Evolutionary conservation across 2,888 invertebrate genomes (phyloP).

Genomic region (Platycheirus rosarum): DNA sequence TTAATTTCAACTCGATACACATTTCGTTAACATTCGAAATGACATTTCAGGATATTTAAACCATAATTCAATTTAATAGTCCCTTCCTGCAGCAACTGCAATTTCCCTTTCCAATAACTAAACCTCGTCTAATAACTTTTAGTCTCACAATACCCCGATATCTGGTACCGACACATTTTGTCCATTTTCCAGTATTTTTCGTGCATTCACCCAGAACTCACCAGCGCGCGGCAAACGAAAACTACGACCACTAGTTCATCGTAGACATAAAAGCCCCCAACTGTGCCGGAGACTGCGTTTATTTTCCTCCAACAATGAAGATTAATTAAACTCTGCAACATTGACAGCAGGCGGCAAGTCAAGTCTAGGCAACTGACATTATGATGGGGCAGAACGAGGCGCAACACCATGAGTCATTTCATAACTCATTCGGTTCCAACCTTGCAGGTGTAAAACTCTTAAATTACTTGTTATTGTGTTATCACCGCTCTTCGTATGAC

Average conservation of each 20-base stretch:
- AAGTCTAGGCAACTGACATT: neutral
- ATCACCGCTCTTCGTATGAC: conserved; percentile 45
- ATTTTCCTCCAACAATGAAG: conserved; percentile 55
- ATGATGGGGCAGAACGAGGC: conserved; percentile 4
- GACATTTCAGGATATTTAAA: conserved; percentile 26
- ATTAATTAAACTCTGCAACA: conserved; percentile 70
- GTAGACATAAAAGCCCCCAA: conserved; percentile 50
- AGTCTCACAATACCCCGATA: conserved; percentile 7
- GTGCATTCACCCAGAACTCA: neutral
- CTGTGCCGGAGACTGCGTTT: conserved; percentile 38
- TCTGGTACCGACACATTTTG: conserved; percentile 28
- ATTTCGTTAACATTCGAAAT: conserved; percentile 5
- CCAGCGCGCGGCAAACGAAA: neutral
- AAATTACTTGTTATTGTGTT: conserved; percentile 71
- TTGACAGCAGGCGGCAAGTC: conserved; percentile 54
- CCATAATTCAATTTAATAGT: conserved; percentile 32
- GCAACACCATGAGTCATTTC: conserved; percentile 30
- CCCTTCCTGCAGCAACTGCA: conserved; percentile 13
- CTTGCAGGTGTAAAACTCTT: conserved; percentile 52
- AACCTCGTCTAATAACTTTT: conserved; percentile 16
- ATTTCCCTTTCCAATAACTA: conserved; percentile 1
- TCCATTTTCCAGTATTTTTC: neutral
- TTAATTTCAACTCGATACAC: too few relatives aligned
- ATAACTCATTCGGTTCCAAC: conserved; percentile 40
- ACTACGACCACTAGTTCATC: conserved; percentile 21